These are phyloP conservation scores for Fratercula arctica DNA, from an alignment of 2,797 vertebrate species.

Conservation along the genomic window DNA sequence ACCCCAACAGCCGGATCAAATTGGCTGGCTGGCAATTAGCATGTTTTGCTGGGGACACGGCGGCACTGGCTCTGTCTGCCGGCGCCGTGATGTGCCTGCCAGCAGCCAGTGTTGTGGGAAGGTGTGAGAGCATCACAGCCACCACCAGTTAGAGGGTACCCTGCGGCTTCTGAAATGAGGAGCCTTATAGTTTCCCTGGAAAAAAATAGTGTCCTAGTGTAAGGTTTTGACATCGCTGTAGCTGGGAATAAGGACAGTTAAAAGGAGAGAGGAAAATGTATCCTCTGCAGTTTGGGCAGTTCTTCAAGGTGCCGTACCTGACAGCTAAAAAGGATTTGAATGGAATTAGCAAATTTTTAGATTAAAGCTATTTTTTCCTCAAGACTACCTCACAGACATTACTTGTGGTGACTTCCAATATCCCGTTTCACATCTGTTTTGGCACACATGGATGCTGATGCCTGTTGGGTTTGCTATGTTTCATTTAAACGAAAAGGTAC, in stretches of 20 bases:
- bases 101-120: background rate
- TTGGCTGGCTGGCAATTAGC: background rate
- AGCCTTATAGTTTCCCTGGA: background rate
- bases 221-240: background rate
- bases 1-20: constrained; percentile 15
- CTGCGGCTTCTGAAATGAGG: background rate
- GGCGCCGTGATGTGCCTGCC: background rate
- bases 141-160: background rate
- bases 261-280: background rate
- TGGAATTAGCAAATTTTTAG: background rate
- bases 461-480: background rate
- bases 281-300: background rate
- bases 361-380: background rate
- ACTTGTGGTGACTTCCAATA: background rate
- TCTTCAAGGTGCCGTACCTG: background rate
- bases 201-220: background rate
- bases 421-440: background rate
- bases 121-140: background rate
- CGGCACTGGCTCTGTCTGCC: background rate
- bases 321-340: background rate
- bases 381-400: background rate
- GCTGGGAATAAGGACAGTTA: background rate
- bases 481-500: background rate
- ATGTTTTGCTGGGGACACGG: background rate
- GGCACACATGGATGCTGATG: background rate